These are phyloP conservation scores for Drosophila miranda DNA, from an alignment of 1,140 invertebrate genomes.

Conservation along the genomic window DNA sequence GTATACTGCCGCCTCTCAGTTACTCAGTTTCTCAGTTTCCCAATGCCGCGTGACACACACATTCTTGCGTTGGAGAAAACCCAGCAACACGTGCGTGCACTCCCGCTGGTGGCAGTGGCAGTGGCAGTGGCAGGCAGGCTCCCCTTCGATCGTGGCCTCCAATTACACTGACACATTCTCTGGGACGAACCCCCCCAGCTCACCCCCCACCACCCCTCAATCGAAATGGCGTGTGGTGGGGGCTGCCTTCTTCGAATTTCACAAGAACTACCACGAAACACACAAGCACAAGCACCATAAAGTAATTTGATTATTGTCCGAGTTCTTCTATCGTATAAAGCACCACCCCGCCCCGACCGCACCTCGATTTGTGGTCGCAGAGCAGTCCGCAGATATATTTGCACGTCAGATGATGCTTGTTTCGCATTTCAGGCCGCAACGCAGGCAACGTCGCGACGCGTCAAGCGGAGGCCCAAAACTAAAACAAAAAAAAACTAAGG, in stretches of 20 bases:
- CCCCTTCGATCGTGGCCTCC: no score
- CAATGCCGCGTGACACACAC: no score
- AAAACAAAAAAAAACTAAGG: conserved; percentile 22
- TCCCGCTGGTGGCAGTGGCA: no score
- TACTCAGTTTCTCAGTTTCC: no score
- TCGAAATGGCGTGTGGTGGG: conserved; percentile 12
- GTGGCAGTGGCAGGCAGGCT: no score
- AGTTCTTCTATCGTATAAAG: background rate
- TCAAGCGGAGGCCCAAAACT: conserved; percentile 50
- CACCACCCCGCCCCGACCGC: no score
- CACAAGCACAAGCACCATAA: background rate
- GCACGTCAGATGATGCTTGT: conserved; percentile 53
- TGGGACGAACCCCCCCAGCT: no score
- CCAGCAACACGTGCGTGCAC: no score
- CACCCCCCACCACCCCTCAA: background rate
- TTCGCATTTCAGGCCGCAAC: conserved; percentile 49
- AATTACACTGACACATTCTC: conserved; percentile 10
- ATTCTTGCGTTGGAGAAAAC: no score
- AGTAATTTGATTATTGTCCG: conserved; percentile 1
- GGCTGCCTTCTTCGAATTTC: conserved; percentile 34
- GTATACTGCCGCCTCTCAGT: no score
- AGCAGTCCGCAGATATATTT: conserved; percentile 70
- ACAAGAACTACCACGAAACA: conserved; percentile 35
- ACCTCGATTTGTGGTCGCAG: conserved; percentile 16
- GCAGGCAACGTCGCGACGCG: conserved; percentile 17